Evolutionary conservation across 2,888 invertebrate genomes (phyloP), one percentile per base, ranked within the genome.

Genomic region (Aricia artaxerxes): DNA sequence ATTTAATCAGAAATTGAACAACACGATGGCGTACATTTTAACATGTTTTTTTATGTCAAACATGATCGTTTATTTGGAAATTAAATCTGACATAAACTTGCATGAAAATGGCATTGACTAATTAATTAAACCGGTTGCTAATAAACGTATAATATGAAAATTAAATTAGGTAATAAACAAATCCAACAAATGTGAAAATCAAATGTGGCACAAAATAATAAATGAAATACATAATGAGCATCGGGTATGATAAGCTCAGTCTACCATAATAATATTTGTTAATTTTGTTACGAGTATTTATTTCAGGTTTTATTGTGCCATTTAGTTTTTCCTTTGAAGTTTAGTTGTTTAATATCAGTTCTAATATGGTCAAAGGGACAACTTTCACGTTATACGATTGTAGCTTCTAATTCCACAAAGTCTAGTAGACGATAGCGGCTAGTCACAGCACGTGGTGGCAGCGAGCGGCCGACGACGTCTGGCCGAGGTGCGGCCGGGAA

Each of bases 91-190:
- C 69, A 35, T 69, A 35, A 35, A 4, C 4, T 4, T 13, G 35
- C 35, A 69, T 69, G 35, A 38, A 69, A 69, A 69, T 69, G 31
- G 11, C 69, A 69, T 38, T 4, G 13, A 69, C 35, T 69, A 69
- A 69, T 69, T 69, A 38, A 69, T 38, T 69, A 69, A 69, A 69
- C 35, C 69, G 35, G 38, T 69, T 38, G 69, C 35, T 69, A 69
- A 69, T 38, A 69, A 69, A 69, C 13, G 13, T 5, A 69, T 69
- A 69, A 38, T 35, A 69, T 69, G 69, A 69, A 38, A 69, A 69
- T 69, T 38, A 35, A 69, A 69, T 69, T 38, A 69, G 69, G 35
- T 69, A 73, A 73, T 73, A 44, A 40, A 44, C 44, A 40, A 73
- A 44, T 24, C 40, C n/a, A 24, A 73, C 73, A 44, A 40, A 44